Percentiles rank a stretch among this genome's conserved stretches.
Evolutionary conservation across 2,113 vertebrate species (phyloP).

Genomic region (Hymenochirus boettgeri): DNA sequence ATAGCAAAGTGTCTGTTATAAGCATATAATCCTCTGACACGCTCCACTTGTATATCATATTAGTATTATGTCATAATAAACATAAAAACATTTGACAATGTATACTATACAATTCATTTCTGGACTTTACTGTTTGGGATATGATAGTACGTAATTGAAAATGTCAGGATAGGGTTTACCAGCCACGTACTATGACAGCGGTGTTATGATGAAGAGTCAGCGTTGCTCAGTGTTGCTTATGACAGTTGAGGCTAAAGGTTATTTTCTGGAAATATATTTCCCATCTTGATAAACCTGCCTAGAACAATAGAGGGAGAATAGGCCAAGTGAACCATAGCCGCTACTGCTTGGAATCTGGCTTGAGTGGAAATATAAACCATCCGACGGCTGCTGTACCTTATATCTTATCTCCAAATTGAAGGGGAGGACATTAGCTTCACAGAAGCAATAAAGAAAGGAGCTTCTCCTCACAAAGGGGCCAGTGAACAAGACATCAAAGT

Average conservation of each 20-base stretch:
- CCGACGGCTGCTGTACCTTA: background rate
- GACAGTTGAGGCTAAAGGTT: background rate
- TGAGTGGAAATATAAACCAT: background rate
- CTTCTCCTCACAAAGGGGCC: background rate
- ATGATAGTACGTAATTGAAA: no score
- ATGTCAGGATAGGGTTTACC: no score
- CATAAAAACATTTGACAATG: no score
- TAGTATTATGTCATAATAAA: no score
- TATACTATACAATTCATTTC: no score
- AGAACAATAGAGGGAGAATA: background rate
- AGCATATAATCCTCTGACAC: no score
- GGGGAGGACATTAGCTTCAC: background rate
- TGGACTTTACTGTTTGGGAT: no score
- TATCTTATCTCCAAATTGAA: constrained; percentile 1
- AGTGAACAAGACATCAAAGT: background rate
- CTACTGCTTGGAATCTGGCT: constrained; percentile 5
- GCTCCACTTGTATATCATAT: no score
- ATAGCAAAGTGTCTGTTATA: no score
- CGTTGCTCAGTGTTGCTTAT: no score
- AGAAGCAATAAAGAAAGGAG: background rate
- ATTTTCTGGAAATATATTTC: background rate
- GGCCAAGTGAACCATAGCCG: background rate
- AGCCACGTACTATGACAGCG: no score
- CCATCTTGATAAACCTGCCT: background rate
- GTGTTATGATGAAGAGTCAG: no score